Percentiles rank a stretch among this genome's conserved stretches.
Conservation (phyloP, 2,888 invertebrate genomes). For the Calliphora vomitoria region DNA sequence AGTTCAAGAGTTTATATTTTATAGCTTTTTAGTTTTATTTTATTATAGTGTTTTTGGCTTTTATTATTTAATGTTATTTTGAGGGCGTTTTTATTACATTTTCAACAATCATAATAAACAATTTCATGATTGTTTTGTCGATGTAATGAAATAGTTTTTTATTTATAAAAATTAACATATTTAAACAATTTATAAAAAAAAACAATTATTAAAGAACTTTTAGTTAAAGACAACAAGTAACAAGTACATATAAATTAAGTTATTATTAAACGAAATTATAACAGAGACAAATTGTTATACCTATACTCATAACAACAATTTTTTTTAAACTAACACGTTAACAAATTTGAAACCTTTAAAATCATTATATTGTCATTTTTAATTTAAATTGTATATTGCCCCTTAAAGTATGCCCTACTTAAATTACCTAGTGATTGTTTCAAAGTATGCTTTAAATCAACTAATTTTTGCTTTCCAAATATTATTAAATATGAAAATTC, state of each 20-base stretch:
- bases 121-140: constrained; percentile 56
- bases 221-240: not conserved
- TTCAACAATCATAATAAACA: constrained; percentile 36
- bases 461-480: too few species aligned
- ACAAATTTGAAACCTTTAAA: too few species aligned
- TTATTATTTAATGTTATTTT: not conserved
- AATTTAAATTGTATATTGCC: not conserved
- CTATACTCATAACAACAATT: too few species aligned
- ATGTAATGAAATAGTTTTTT: constrained; percentile 18
- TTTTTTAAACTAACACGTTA: too few species aligned
- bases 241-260: too few species aligned
- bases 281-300: too few species aligned
- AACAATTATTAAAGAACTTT: constrained; percentile 21
- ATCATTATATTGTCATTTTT: too few species aligned
- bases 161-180: constrained; percentile 38
- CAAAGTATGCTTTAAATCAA: constrained; percentile 1
- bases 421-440: not conserved
- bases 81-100: constrained; percentile 43
- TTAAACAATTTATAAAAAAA: too few species aligned
- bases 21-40: constrained; percentile 31
- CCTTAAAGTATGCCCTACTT: constrained; percentile 8
- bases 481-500: not conserved
- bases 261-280: too few species aligned
- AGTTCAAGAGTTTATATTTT: constrained; percentile 4
- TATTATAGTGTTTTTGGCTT: not conserved